Base-by-base conservation (phyloP, 2,888 invertebrate species). In the Capitulum mitella region DNA sequence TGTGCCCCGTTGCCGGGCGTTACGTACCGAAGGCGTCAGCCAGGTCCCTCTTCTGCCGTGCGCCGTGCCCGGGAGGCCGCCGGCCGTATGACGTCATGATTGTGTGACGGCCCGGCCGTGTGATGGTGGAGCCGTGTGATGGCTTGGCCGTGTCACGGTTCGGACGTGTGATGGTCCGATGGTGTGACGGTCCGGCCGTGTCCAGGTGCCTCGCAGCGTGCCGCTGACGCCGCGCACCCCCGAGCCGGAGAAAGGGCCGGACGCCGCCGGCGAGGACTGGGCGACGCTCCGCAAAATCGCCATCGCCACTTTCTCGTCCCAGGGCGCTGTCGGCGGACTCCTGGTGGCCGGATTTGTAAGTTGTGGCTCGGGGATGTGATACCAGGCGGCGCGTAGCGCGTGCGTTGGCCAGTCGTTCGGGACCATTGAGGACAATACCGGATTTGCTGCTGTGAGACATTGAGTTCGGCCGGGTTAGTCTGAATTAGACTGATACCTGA, bases 261-360 rank as follows among this genome's bases (percentile, higher is more conserved):
- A 8, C 19, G 64, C 16, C 19, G 32, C 32, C 34, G 16, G 64
- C 32, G 40, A 70, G 10, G 40, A 70, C 26, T 26, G 22, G 37
- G 70, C 70, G 8, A 8, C 26, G 37, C 19, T 70, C 40, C 22
- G 29, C 16, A 19, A 40, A 12, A 37, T 93, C 82, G 94, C 95
- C 0, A 87, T 96, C 80, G 92, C 94, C 26, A 93, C 94, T 0
- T 90, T 95, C 83, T 92, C 93, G 34, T 95, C 95, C n/a, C 95
- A 97, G 86, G 96, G 97, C 79, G 96, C 97, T 3, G 93, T 98
- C 89, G 98, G 97, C 32, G 93, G 95, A 22, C 88, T 97, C 29
- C 89, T 97, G 82, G 90, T 96, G 2, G 93, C 93, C n/a, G 97
- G 97, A 82, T 90, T 97, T 87, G 94, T 95, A 86, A 88, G 89